Conservation (phyloP, 1,140 invertebrate genomes). For the Ceratina australensis region DNA sequence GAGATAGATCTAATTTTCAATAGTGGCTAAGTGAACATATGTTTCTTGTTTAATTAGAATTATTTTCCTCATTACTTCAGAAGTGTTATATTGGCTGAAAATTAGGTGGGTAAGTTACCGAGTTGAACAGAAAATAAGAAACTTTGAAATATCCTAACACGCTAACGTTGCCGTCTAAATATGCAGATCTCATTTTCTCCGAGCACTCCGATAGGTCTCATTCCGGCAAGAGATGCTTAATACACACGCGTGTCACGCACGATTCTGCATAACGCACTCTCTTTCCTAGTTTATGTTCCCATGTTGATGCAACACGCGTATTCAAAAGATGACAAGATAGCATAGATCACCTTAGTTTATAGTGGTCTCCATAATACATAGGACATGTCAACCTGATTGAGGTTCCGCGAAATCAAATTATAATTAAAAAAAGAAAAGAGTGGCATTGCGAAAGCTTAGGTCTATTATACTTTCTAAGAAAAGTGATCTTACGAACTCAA, state of each 20-base stretch:
- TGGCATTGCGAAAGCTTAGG: no score
- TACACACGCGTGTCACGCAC: conserved; percentile 14
- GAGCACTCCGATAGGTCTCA: neutral
- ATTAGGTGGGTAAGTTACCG: neutral
- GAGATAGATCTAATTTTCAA: no score
- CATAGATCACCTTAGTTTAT: neutral
- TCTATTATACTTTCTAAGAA: no score
- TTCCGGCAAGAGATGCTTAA: neutral
- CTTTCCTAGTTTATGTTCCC: conserved; percentile 1
- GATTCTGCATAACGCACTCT: conserved; percentile 24
- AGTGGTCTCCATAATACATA: neutral
- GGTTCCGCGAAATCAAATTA: neutral
- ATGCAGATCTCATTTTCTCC: neutral
- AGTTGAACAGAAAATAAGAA: neutral
- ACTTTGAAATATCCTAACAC: neutral
- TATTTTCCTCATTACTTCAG: no score
- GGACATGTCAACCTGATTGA: no score
- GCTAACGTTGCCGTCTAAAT: neutral
- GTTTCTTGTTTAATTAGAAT: no score
- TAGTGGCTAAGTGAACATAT: no score
- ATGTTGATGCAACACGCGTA: conserved; percentile 12
- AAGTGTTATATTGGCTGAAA: no score
- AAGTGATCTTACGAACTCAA: no score
- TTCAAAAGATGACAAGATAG: conserved; percentile 25
- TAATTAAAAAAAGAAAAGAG: neutral